Conservation (phyloP, 2,113 vertebrate species). For the Mola mola region DNA sequence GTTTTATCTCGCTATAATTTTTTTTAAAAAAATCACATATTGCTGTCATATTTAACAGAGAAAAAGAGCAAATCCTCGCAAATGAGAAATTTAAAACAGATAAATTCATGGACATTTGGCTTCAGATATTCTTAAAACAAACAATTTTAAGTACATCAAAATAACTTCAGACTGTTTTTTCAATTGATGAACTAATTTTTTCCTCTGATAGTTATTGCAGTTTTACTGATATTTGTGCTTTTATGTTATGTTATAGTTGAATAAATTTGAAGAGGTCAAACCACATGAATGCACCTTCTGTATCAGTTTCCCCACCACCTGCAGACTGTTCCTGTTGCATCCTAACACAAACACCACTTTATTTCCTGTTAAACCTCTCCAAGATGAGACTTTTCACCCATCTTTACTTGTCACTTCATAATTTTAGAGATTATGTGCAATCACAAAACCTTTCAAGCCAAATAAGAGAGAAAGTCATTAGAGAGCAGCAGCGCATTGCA, state of each 20-base stretch:
- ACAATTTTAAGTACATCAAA: too few relatives aligned
- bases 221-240: not conserved
- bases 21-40: too few relatives aligned
- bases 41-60: too few relatives aligned
- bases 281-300: constrained; percentile 74
- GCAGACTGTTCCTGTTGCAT: constrained; percentile 60
- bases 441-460: not conserved
- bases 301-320: constrained; percentile 63
- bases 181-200: not conserved
- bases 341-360: constrained; percentile 58
- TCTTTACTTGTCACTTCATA: not conserved
- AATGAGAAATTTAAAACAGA: too few relatives aligned
- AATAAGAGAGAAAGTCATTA: not conserved
- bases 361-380: constrained; percentile 26
- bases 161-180: not conserved
- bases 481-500: not conserved
- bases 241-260: constrained; percentile 3
- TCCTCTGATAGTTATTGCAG: not conserved
- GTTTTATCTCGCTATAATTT: too few relatives aligned
- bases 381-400: not conserved
- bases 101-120: too few relatives aligned
- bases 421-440: not conserved
- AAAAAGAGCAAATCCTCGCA: too few relatives aligned
- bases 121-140: too few relatives aligned
- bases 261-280: constrained; percentile 41